These are phyloP conservation scores for Leptura quadrifasciata DNA, from an alignment of 2,888 invertebrate genomes.

Conservation along the genomic window DNA sequence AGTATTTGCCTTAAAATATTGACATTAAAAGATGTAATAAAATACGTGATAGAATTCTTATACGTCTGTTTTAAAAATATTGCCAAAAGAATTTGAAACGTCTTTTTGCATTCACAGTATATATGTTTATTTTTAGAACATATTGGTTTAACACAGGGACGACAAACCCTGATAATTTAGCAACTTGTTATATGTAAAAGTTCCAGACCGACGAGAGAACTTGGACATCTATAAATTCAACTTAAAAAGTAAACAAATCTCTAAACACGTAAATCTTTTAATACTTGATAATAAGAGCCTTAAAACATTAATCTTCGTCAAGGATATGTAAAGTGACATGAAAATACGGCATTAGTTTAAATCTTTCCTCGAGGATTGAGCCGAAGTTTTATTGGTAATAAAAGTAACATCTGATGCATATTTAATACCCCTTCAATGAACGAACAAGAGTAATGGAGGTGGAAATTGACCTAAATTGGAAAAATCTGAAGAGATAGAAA, in stretches of 20 bases:
- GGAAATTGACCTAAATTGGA: slow-evolving; percentile 35
- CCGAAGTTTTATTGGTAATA: slow-evolving; percentile 22
- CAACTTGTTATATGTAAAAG: not conserved
- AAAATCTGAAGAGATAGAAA: not conserved
- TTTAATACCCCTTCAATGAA: slow-evolving; percentile 18
- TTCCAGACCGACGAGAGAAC: not conserved
- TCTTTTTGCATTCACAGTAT: not conserved
- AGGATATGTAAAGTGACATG: not conserved
- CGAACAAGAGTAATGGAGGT: not conserved
- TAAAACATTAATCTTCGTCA: slow-evolving; percentile 8
- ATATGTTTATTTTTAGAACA: not conserved
- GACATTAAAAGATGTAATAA: no score
- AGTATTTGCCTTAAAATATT: no score
- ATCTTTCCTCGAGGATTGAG: not conserved
- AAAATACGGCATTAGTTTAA: not conserved
- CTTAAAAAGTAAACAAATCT: slow-evolving; percentile 10
- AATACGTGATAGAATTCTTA: no score
- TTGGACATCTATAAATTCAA: slow-evolving; percentile 11
- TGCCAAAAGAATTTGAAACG: not conserved
- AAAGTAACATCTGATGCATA: slow-evolving; percentile 24
- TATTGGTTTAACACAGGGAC: not conserved
- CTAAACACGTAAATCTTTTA: slow-evolving; percentile 9
- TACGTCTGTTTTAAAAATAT: no score
- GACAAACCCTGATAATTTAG: not conserved
- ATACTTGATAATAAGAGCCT: not conserved